Evolutionary conservation across 2,113 vertebrate genomes (phyloP).

Genomic region (Misgurnus anguillicaudatus): DNA sequence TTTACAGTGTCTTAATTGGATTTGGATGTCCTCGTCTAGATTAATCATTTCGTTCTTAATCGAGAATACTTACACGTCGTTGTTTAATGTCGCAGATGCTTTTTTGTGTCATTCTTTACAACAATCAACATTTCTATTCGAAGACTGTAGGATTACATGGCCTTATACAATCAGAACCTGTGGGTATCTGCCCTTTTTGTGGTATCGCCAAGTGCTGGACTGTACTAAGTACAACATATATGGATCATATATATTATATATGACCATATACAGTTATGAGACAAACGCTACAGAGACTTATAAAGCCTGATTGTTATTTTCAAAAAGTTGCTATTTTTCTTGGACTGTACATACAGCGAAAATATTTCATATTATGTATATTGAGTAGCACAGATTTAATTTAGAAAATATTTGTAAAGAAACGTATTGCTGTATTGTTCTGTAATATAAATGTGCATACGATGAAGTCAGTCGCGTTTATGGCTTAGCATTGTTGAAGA

Average conservation of each 20-base stretch:
- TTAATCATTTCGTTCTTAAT: slow-evolving; percentile 40
- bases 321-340: slow-evolving; percentile 42
- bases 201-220: slow-evolving; percentile 25
- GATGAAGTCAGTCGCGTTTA: slow-evolving; percentile 37
- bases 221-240: slow-evolving; percentile 16
- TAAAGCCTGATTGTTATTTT: slow-evolving; percentile 44
- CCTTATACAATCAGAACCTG: slow-evolving; percentile 69
- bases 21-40: slow-evolving; percentile 55
- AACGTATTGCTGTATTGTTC: slow-evolving; percentile 30
- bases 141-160: slow-evolving; percentile 63
- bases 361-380: slow-evolving; percentile 46
- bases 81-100: slow-evolving; percentile 28
- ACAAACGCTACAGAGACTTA: slow-evolving; percentile 41
- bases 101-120: slow-evolving; percentile 22
- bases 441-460: slow-evolving; percentile 43
- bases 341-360: slow-evolving; percentile 37
- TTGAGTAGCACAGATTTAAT: slow-evolving; percentile 45
- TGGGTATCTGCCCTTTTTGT: slow-evolving; percentile 56
- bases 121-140: slow-evolving; percentile 25
- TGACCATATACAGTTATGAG: slow-evolving; percentile 3
- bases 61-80: not conserved
- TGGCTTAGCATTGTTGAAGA: slow-evolving; percentile 48
- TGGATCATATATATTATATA: not conserved
- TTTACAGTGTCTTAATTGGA: slow-evolving; percentile 62
- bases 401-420: slow-evolving; percentile 44